Percentiles rank a stretch among this genome's conserved stretches.
phyloP scores from a whole-genome alignment of 2,888 invertebrate genomes.

The Agrotis ipsilon region DNA sequence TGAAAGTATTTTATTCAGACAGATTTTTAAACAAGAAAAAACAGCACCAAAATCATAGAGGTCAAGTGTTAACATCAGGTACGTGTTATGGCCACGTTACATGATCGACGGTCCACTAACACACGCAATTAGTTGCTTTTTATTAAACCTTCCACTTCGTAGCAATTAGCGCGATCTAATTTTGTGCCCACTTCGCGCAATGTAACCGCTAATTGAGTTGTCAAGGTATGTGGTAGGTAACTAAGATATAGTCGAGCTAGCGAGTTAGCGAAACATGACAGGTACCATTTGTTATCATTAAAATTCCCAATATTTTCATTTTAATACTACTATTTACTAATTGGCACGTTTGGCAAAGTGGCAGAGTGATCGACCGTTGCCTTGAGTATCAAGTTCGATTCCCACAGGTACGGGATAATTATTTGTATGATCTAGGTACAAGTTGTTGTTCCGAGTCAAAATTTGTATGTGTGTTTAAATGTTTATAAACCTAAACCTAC shows the following conservation, averaged over 20 bases:
- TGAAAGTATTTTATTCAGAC: slow-evolving; percentile 5
- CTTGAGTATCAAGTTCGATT: no score
- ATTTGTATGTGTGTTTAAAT: no score
- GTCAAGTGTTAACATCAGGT: slow-evolving; percentile 26
- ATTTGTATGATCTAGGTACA: no score
- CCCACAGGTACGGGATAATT: no score
- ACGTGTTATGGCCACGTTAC: slow-evolving; percentile 40
- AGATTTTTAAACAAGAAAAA: not conserved
- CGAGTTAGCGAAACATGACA: slow-evolving; percentile 43
- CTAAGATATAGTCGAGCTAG: slow-evolving; percentile 51
- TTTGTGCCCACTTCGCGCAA: slow-evolving; percentile 83
- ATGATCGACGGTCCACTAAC: slow-evolving; percentile 63
- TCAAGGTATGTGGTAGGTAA: slow-evolving; percentile 78
- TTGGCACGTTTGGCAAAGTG: no score
- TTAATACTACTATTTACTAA: no score
- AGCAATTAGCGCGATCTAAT: slow-evolving; percentile 86
- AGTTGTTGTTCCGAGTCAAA: no score
- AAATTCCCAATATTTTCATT: not conserved
- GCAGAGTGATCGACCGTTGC: no score
- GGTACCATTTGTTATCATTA: slow-evolving; percentile 2
- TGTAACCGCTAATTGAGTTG: slow-evolving; percentile 83
- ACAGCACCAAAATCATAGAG: slow-evolving; percentile 4
- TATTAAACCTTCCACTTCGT: slow-evolving; percentile 83
- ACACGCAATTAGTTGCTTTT: slow-evolving; percentile 81
- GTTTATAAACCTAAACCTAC: no score